These are phyloP conservation scores for Ashinkailepas kermadecensis DNA, from an alignment of 2,888 invertebrate species.

Conservation along the genomic window DNA sequence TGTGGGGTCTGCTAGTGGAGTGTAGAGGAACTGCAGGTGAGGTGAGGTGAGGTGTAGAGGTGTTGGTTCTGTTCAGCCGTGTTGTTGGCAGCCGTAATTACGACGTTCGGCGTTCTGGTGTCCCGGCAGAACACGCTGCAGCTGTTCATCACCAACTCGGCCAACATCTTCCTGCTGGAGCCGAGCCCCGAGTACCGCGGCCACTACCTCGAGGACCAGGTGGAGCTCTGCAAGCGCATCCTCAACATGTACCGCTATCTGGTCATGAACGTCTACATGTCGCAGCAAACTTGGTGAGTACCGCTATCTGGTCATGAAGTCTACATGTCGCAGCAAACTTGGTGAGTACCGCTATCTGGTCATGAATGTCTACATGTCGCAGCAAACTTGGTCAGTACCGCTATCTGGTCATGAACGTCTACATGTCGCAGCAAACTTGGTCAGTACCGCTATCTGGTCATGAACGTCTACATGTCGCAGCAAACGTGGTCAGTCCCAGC, in stretches of 20 bases:
- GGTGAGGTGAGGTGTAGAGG: no score
- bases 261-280: constrained; percentile 94
- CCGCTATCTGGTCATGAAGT: constrained; percentile 44
- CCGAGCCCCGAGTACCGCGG: constrained; percentile 43
- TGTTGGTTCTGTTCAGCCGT: no score
- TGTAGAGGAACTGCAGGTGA: no score
- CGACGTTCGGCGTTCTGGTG: no score
- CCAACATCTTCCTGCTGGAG: constrained; percentile 82
- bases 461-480: constrained; percentile 89
- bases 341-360: constrained; percentile 95
- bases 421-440: constrained; percentile 89
- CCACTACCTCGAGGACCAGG: constrained; percentile 71
- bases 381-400: constrained; percentile 85
- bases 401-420: constrained; percentile 93
- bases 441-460: constrained; percentile 89
- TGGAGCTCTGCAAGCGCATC: constrained; percentile 91
- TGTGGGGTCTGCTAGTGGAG: no score
- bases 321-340: constrained; percentile 81
- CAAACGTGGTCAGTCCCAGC: constrained; percentile 56
- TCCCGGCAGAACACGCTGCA: constrained; percentile 62
- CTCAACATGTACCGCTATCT: constrained; percentile 92
- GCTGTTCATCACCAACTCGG: constrained; percentile 88
- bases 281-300: constrained; percentile 76
- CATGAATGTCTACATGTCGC: constrained; percentile 90
- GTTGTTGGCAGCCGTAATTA: no score